A percentile compares a stretch with the other conserved stretches of the same genome.
phyloP scores from a whole-genome alignment of 1,140 invertebrate genomes.

The Heliconius hermathena region DNA sequence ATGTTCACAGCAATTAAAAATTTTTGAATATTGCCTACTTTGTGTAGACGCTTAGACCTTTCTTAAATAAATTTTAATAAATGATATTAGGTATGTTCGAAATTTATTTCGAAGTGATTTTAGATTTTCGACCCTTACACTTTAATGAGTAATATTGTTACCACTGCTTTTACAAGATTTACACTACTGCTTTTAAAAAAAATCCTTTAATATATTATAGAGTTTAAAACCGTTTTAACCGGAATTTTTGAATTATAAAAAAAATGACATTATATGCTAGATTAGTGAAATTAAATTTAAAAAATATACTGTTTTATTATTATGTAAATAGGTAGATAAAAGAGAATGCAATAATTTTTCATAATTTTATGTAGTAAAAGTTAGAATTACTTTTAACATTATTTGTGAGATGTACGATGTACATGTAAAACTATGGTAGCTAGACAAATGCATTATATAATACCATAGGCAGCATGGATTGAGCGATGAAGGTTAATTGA shows the following conservation, averaged over 20 bases:
- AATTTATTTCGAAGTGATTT: conserved; percentile 35
- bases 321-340: conserved; percentile 66
- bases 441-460: conserved; percentile 67
- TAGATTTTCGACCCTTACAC: conserved; percentile 42
- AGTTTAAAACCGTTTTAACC: conserved; percentile 36
- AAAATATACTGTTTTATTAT: conserved; percentile 35
- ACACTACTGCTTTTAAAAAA: conserved; percentile 39
- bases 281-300: conserved; percentile 36
- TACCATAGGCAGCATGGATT: conserved; percentile 32
- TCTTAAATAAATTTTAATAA: conserved; percentile 28
- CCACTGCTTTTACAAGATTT: conserved; percentile 40
- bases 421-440: conserved; percentile 72
- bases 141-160: conserved; percentile 39
- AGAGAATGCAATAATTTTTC: conserved; percentile 74
- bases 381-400: conserved; percentile 62
- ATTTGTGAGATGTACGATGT: conserved; percentile 63
- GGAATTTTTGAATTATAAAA: conserved; percentile 34
- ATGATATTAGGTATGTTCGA: conserved; percentile 31
- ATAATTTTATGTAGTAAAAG: conserved; percentile 67
- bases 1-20: conserved; percentile 4
- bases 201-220: conserved; percentile 35
- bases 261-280: conserved; percentile 33
- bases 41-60: conserved; percentile 32
- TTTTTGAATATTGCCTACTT: conserved; percentile 29
- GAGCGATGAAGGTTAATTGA: conserved; percentile 6